Base-by-base conservation (phyloP, 1,140 invertebrate genomes). In the Drosophila pandora region DNA sequence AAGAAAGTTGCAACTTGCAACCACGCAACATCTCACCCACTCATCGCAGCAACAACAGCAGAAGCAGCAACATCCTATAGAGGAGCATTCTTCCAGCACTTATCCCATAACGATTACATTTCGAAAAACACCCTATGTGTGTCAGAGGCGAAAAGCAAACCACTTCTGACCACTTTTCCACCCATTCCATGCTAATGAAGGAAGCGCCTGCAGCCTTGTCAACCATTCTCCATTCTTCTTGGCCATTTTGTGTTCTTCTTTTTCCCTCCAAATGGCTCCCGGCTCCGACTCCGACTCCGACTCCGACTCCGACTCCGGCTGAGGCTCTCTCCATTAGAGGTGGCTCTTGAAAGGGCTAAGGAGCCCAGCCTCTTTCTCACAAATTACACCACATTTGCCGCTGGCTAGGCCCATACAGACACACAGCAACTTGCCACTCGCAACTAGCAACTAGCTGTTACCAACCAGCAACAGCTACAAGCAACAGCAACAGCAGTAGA, bases 1-100 rank as follows among this genome's bases (percentile, higher is more conserved):
- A 87, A 88, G 82, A 87, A 87, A 87, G 82, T 87, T 87, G 79
- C 76, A 76, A 63, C 71, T 58, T 53, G 70, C 64, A 65, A 65
- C 79, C 79, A 79, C 79, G 78, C 79, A 73, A 70, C 64, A 54
- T 43, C 62, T 61, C 73, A 79, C 83, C 83, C 78, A 85, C 82
- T 82, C 78, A 68, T 75, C 62, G 61, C 28, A 45, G 48, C 57
- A 62, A n/a, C 62, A 52, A 28, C 76, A 76, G 62, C 57, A 61
- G 62, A 72, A 76, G 62, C 57, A 61, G 62, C 73, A 76, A 34
- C 57, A 58, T 60, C 74, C 71, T 30, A 41, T 32, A 22, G 43
- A 49, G 67, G 43, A 69, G 64, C 39, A 70, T 37, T 48, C 37
- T 48, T 62, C 21, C 21, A 32, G 34, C 60, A 28, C 57, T 54